Percentiles rank a stretch among this genome's conserved stretches.
phyloP scores from a whole-genome alignment of 1,140 invertebrate genomes.

The Lepidurus packardi region DNA sequence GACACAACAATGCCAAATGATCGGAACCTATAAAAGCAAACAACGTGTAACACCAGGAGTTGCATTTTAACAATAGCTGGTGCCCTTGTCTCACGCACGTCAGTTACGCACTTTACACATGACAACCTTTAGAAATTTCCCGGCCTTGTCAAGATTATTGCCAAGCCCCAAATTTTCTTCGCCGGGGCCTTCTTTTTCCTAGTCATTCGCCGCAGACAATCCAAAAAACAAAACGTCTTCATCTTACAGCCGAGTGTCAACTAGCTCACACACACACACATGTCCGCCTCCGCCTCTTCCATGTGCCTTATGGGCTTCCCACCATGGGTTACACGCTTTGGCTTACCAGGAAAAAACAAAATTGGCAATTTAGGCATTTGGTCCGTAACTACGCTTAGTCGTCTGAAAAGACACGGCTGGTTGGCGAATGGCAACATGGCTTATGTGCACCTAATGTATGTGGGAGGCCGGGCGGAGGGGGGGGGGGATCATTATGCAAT shows the following conservation, averaged over 20 bases:
- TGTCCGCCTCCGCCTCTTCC: neutral
- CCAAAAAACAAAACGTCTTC: neutral
- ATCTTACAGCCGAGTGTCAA: neutral
- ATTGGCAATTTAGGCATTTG: neutral
- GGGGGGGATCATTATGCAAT: neutral
- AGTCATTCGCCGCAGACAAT: neutral
- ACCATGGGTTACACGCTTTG: neutral
- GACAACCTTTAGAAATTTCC: neutral
- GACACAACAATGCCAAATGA: neutral
- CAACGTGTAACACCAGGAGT: neutral
- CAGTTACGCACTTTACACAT: constrained; percentile 18
- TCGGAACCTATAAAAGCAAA: neutral
- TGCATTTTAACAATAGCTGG: neutral
- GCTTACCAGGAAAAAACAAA: neutral
- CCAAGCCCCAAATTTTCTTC: neutral
- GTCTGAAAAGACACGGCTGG: neutral
- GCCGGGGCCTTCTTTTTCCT: neutral
- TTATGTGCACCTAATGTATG: neutral
- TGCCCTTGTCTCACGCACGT: constrained; percentile 15
- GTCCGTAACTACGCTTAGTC: neutral
- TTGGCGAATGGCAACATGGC: neutral
- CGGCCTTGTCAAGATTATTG: neutral
- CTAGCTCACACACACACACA: neutral
- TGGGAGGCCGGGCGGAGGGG: neutral
- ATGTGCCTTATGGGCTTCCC: constrained; percentile 6